These are phyloP conservation scores for Trematomus bernacchii DNA, from an alignment of 2,797 vertebrate genomes.

Conservation along the genomic window DNA sequence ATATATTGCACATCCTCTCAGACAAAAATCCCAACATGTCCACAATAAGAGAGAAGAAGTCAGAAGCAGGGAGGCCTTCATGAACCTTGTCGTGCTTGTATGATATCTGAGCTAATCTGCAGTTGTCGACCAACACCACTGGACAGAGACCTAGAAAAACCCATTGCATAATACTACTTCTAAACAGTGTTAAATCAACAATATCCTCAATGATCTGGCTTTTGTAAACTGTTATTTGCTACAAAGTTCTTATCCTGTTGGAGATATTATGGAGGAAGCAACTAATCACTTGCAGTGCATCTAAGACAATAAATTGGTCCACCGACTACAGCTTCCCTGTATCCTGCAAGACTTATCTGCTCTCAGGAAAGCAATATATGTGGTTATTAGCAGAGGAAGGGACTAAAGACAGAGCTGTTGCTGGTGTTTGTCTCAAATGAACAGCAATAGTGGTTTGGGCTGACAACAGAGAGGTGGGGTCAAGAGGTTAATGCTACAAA, in stretches of 20 bases:
- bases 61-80: not conserved
- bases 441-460: slow-evolving; percentile 9
- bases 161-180: slow-evolving; percentile 16
- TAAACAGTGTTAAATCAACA: slow-evolving; percentile 40
- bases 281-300: slow-evolving; percentile 40
- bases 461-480: slow-evolving; percentile 23
- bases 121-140: slow-evolving; percentile 25
- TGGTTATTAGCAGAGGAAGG: slow-evolving; percentile 50
- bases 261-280: slow-evolving; percentile 53
- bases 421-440: slow-evolving; percentile 56
- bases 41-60: not conserved
- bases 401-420: slow-evolving; percentile 39
- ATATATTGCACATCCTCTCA: not conserved
- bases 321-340: slow-evolving; percentile 33
- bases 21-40: not conserved
- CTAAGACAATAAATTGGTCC: slow-evolving; percentile 39
- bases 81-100: not conserved
- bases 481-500: slow-evolving; percentile 8
- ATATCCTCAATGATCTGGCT: slow-evolving; percentile 32
- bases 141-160: slow-evolving; percentile 5
- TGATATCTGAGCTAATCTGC: not conserved
- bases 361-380: slow-evolving; percentile 33
- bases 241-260: slow-evolving; percentile 37
- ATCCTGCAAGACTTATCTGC: slow-evolving; percentile 39
- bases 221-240: slow-evolving; percentile 38